Evolutionary conservation across 2,888 invertebrate species (phyloP), one percentile per base, ranked within the genome.

Genomic region (Oxycera nigricornis): DNA sequence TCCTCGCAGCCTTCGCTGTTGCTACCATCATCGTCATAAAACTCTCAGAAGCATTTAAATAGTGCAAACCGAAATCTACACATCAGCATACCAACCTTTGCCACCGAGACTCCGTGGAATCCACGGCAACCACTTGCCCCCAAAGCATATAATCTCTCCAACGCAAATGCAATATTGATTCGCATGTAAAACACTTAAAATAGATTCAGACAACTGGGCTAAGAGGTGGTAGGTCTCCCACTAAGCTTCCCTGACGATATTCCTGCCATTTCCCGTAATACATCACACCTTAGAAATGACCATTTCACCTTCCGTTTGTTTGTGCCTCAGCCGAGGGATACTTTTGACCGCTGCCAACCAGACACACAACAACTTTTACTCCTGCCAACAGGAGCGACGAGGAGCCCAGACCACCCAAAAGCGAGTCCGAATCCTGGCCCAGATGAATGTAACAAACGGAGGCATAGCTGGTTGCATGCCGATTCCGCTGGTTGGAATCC

Each of bases 241-340:
- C 55, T 24, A 24, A 24, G 20, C 20, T 20, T 24, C 3, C 4
- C 17, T n/a, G 11, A 2, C 24, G n/a, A 41, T 41, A 65, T 41
- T 39, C 24, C 22, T 65, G 14, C 65, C 35, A 11, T 41, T 22
- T 39, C 65, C 65, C 1, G 20, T 41, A 41, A 41, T 24, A 41
- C 70, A 70, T 70, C 70, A 70, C 70, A 70, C 70, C 70, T 70
- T 70, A 30, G 70, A 52, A 35, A 70, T 70, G 70, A 70, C 55
- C 70, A 70, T 70, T 70, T 55, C 65, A 70, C 70, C 52, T 70
- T 52, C 50, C 52, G 31, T 70, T 50, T 50, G 50, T 68, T 70
- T 31, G 55, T 31, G 20, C 31, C 52, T 70, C 52, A 39, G 28
- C 17, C n/a, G 22, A 30, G 31, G 35, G 70, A 65, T 65, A 65